Evolutionary conservation across 2,888 invertebrate species (phyloP).

Genomic region (Caenorhabditis afra): DNA sequence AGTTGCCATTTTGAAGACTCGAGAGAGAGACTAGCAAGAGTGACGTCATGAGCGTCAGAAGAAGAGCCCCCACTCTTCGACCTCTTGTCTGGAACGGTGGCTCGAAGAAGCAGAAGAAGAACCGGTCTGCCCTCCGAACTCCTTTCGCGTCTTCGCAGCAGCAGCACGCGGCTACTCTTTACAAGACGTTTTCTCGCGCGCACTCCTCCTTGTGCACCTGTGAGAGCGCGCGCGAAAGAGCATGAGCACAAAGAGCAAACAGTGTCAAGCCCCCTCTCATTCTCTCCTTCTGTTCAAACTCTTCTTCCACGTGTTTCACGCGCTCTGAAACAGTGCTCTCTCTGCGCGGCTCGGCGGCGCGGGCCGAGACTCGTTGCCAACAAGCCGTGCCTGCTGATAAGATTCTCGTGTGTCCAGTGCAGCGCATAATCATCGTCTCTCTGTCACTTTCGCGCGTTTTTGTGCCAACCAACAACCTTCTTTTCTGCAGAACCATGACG

Average conservation of each 20-base stretch:
- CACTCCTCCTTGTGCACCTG: no score
- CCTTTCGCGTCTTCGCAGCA: no score
- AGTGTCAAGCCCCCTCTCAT: conserved; percentile 38
- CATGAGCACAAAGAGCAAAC: conserved; percentile 53
- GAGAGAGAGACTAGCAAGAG: no score
- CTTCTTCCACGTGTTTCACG: conserved; percentile 49
- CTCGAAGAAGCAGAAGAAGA: background rate
- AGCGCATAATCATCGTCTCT: background rate
- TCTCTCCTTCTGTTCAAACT: conserved; percentile 40
- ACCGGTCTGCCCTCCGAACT: conserved; percentile 1
- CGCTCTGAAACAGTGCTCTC: conserved; percentile 1
- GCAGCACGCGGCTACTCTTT: conserved; percentile 19
- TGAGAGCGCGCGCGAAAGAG: background rate
- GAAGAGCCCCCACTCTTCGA: no score
- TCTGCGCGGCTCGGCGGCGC: background rate
- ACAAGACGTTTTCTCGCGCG: conserved; percentile 21
- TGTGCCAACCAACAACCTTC: background rate
- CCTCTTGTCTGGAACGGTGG: no score
- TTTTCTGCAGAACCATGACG: conserved; percentile 36
- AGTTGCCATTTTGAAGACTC: background rate
- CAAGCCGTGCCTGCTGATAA: background rate
- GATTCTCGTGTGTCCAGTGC: background rate
- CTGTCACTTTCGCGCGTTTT: conserved; percentile 12
- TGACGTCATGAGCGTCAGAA: no score
- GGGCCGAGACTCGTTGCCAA: background rate